Percentiles rank a stretch among this genome's conserved stretches.
phyloP scores from a whole-genome alignment of 2,113 vertebrate species.

The Aythya baeri region DNA sequence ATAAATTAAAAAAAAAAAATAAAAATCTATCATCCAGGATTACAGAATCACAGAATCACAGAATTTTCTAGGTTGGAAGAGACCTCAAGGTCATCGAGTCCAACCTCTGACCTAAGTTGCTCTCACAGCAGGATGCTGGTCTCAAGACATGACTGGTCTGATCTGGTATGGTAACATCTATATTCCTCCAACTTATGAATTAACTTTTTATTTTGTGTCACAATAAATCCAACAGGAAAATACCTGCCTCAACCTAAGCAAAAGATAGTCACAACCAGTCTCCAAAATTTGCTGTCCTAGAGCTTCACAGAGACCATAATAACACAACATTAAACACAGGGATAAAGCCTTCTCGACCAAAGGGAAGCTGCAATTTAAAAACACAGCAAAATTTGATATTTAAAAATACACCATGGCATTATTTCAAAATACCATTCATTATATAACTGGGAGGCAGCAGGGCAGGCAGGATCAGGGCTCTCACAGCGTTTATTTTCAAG shows the following conservation, averaged over 20 bases:
- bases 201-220: not conserved
- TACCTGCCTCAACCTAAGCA: conserved; percentile 12
- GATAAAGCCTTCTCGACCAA: conserved; percentile 22
- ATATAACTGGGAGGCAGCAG: not conserved
- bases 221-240: not conserved
- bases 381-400: conserved; percentile 66
- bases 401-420: conserved; percentile 53
- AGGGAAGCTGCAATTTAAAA: conserved; percentile 56
- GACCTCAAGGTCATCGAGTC: too few species aligned
- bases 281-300: conserved; percentile 5
- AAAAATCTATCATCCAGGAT: not conserved
- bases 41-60: not conserved
- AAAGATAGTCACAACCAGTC: not conserved
- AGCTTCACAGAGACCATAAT: conserved; percentile 11
- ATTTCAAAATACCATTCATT: conserved; percentile 54
- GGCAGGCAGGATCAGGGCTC: not conserved
- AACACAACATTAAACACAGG: conserved; percentile 16
- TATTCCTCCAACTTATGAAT: not conserved
- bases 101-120: not conserved
- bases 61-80: too few species aligned
- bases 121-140: not conserved
- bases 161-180: not conserved
- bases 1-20: not conserved
- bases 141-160: conserved; percentile 2
- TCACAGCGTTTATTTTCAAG: not conserved